Conservation (phyloP, 1,140 invertebrate species). For the Bombus huntii region DNA sequence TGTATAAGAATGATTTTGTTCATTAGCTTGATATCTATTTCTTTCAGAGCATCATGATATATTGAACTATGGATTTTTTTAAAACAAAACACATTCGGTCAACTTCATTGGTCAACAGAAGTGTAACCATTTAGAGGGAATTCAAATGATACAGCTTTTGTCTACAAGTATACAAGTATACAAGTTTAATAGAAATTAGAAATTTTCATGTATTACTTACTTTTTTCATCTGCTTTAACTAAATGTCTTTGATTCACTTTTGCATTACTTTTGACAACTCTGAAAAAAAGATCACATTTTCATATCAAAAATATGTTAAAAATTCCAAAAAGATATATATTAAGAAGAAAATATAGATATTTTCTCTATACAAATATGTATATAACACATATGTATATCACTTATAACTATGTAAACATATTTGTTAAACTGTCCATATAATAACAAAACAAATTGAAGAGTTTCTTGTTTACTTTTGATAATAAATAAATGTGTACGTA, state of each 20-base stretch:
- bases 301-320: not conserved
- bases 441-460: not conserved
- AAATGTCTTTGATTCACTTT: constrained; percentile 72
- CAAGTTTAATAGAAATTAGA: constrained; percentile 2
- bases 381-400: not conserved
- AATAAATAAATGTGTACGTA: not conserved
- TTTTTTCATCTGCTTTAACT: constrained; percentile 72
- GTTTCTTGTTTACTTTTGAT: too few relatives aligned
- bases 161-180: not conserved
- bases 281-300: constrained; percentile 53
- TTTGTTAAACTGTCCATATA: not conserved
- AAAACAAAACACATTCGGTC: not conserved
- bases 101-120: not conserved
- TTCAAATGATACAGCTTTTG: not conserved
- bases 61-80: not conserved
- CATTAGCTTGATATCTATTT: not conserved
- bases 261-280: constrained; percentile 75
- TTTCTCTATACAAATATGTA: not conserved
- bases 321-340: not conserved
- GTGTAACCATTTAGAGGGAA: not conserved
- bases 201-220: constrained; percentile 59
- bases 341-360: constrained; percentile 13
- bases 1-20: not conserved
- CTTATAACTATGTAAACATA: too few relatives aligned
- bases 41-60: not conserved